Evolutionary conservation across 2,888 invertebrate genomes (phyloP).

Genomic region (Pecten maximus): DNA sequence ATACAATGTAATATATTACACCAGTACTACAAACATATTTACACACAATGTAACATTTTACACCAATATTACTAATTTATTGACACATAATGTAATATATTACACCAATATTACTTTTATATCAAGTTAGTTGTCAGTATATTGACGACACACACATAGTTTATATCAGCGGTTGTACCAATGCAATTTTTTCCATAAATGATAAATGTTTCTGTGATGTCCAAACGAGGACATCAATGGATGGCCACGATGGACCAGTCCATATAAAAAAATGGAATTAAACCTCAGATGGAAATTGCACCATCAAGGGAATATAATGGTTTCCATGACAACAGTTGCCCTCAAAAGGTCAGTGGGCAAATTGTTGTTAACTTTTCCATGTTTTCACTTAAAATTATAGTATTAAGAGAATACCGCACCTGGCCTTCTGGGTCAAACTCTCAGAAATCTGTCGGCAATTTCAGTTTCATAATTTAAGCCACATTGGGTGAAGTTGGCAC

Average conservation of each 20-base stretch:
- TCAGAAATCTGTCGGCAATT: constrained; percentile 35
- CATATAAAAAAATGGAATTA: background rate
- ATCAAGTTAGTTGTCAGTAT: too few species aligned
- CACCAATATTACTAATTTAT: too few species aligned
- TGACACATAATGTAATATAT: too few species aligned
- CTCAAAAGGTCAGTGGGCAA: background rate
- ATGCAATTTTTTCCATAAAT: background rate
- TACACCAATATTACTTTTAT: too few species aligned
- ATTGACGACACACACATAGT: too few species aligned
- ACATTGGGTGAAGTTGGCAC: constrained; percentile 30
- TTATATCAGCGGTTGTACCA: too few species aligned
- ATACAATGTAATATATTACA: background rate
- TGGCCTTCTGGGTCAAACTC: constrained; percentile 5
- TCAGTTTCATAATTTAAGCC: constrained; percentile 31
- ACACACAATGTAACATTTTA: background rate
- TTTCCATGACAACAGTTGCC: constrained; percentile 27
- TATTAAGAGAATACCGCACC: background rate
- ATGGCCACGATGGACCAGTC: background rate
- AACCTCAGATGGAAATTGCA: background rate
- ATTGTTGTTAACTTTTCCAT: constrained; percentile 9
- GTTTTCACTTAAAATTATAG: constrained; percentile 32
- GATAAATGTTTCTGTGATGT: background rate
- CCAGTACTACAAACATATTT: background rate
- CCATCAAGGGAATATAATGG: background rate
- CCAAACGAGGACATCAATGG: too few species aligned